Base-by-base conservation (phyloP, 1,140 invertebrate genomes). In the Micrasema longulum region DNA sequence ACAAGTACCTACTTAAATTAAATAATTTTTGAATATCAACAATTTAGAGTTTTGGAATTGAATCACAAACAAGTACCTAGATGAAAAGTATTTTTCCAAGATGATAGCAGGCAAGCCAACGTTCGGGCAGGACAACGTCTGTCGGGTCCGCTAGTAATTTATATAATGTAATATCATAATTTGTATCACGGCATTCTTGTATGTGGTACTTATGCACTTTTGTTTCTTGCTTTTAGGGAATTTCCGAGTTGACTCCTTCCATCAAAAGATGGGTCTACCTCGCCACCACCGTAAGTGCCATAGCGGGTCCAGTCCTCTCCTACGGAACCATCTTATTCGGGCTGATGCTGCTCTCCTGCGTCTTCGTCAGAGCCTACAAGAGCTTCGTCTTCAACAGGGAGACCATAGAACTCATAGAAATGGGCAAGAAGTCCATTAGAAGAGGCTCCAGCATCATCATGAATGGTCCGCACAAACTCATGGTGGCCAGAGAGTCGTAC, bases 201-300 rank as follows among this genome's bases (percentile, higher is more conserved):
- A n/a, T n/a, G n/a, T n/a, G n/a, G n/a, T n/a, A n/a, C n/a, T n/a
- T n/a, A n/a, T n/a, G n/a, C 10, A 35, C 0, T 14, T 57, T 7
- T 26, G 1, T 57, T 64, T 23, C 74, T 71, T 74, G n/a, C n/a
- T 73, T 81, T 80, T 80, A 93, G 89, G 94, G 94, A 47, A 88
- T 95, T n/a, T 90, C 91, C 14, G 92, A 94, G 63, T 76, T 96
- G 0, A 89, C 92, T 1, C 91, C 91, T 0, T 79, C 89, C 16
- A 93, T 95, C 26, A 87, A 89, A 75, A 85, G 91, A 20, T 93
- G 90, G 91, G 86, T 94, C 1, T 95, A 91, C 78, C 76, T 94
- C 10, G 90, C 90, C 18, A 94, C 92, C 5, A 91, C 91, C 0
- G 89, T 94, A 72, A 89, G 88, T 1, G 91, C 92, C 6, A 80